Base-by-base conservation (phyloP, 37 sponge, comb jelly and placozoan genomes). In the Aplysina aerophoba region DNA sequence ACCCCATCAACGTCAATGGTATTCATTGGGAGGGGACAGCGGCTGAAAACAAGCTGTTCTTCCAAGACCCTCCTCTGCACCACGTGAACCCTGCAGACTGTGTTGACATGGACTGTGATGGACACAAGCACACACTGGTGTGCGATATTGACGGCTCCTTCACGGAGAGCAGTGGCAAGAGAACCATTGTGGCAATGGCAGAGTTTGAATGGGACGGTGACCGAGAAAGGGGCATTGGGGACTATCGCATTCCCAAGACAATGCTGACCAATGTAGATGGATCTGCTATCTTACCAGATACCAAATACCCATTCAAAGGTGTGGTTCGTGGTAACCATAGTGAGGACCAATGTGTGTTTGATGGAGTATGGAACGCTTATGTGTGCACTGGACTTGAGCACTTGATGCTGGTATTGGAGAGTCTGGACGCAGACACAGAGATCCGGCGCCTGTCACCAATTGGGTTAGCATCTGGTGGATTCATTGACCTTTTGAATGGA, bases 71-170 rank as follows among this genome's bases (percentile, higher is more conserved):
- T 12, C 66, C 63, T 39, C 69, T 92, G 3, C 68, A 81, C 35
- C 74, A 89, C 65, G 87, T 97, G 34, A 95, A 97, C 68, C 96
- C 98, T 34, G 93, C 98, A 2, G 98, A 97, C 69, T 97, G 98
- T 85, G 98, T 97, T 16, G 98, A 98, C 55, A 91, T 98, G 94
- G 96, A 95, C 65, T 98, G 98, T 81, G 98, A 98, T 88, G 98
- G 94, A 0, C 87, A 87, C 59, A 98, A 98, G 79, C 81, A 94
- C 11, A 86, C 90, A 19, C 89, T 98, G 8, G 58, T 98, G 17
- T 84, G 78, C 22, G 96, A 95, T 63, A 3, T 88, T 56, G 96
- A 94, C 82, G 94, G 94, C 0, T 59, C 85, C 16, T 91, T 95
- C 83, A 78, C 85, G 0, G 87, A 69, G 0, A 33, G 71, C 25